Evolutionary conservation across 37 sponge, comb jelly and placozoan genomes (phyloP), one percentile per base, ranked within the genome.

Genomic region (Theonella swinhoei): DNA sequence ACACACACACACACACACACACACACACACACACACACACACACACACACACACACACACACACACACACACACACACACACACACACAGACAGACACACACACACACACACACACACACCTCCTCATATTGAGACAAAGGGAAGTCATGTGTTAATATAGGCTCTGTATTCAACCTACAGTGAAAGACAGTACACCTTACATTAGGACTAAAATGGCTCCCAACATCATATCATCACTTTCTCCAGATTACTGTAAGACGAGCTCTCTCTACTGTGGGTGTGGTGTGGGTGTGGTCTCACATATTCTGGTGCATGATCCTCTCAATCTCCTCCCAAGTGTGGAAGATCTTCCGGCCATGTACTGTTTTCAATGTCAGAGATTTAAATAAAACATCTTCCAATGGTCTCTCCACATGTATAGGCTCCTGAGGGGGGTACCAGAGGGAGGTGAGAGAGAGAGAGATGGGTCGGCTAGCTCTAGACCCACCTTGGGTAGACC

Each of bases 331-430:
- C 58, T 85, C 84, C 96, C 96, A 96, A 24, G 94, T 86, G 76
- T 86, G 85, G 31, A 96, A 96, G 39, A 96, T 90, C 86, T 93
- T 93, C 58, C 96, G 72, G 1, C 96, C 96, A 69, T 96, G 94
- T 22, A 96, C 87, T 8, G 96, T 89, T 71, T 90, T 93, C 32
- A 96, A 69, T 34, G 94, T 93, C 14, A 96, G 41, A 9, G 91
- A 88, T 63, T 91, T 90, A 70, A 88, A 93, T 31, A 96, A 41
- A 8, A 96, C 61, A 62, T 93, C 80, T 14, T 76, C 66, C 20
- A 96, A 67, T 42, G 92, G 92, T 8, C 85, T 70, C 70, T 96
- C 93, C 23, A 94, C 70, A 42, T 94, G 91, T 20, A 94, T 58
- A 17, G 95, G 91, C 20, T 73, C 80, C 93, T 91, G 62, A 26